phyloP scores from a whole-genome alignment of 2,888 invertebrate genomes.

The Allolobophora icterica region DNA sequence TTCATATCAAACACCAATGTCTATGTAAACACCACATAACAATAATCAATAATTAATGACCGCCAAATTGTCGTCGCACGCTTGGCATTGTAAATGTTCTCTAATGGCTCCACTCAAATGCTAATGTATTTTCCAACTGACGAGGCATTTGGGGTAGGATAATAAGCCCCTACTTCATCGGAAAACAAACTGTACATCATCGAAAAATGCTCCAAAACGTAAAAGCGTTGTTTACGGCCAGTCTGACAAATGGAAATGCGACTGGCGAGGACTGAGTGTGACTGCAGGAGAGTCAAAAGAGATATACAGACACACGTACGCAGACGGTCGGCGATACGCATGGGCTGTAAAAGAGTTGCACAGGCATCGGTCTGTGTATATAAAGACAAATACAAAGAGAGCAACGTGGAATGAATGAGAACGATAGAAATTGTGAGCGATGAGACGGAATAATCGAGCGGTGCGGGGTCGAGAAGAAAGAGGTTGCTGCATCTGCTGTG shows the following conservation, averaged over 20 bases:
- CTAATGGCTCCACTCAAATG: background rate
- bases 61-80: background rate
- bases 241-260: background rate
- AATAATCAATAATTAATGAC: background rate
- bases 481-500: background rate
- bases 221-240: background rate
- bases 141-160: background rate
- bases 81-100: background rate
- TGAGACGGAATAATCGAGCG: background rate
- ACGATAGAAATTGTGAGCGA: constrained; percentile 17
- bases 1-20: background rate
- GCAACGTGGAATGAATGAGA: background rate
- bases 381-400: background rate
- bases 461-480: background rate
- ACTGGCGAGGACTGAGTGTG: background rate
- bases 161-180: background rate
- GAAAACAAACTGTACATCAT: background rate
- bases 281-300: background rate
- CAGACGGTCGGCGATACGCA: background rate
- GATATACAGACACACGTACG: background rate
- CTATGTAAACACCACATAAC: background rate
- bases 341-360: background rate
- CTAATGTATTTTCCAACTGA: background rate
- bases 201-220: background rate
- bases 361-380: no score